Conservation (phyloP, 2,888 invertebrate species). For the Cotesia congregata region DNA sequence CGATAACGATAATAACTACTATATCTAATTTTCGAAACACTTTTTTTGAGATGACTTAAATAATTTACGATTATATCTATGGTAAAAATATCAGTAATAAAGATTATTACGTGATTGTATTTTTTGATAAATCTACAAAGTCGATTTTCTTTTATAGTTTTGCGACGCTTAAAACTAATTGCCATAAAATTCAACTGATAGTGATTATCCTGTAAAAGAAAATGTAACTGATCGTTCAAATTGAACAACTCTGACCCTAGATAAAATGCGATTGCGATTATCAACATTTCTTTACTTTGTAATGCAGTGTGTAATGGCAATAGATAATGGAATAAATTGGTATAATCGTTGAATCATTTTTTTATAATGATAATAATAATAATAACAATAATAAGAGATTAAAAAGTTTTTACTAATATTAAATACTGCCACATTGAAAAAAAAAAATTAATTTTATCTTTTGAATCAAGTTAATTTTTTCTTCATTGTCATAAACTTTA, state of each 20-base stretch:
- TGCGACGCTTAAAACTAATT: neutral
- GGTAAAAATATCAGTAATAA: no score
- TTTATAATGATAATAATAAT: no score
- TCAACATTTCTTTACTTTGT: neutral
- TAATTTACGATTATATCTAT: neutral
- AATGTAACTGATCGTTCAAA: slow-evolving; percentile 13
- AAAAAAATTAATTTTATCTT: no score
- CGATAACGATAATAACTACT: neutral
- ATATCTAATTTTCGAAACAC: neutral
- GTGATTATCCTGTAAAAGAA: neutral
- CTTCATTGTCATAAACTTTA: no score
- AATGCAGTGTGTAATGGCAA: neutral
- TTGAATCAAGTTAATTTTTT: no score
- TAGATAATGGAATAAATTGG: neutral
- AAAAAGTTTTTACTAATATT: no score
- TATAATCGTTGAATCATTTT: no score
- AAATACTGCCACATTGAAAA: no score
- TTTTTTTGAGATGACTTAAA: neutral
- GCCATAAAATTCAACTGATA: neutral
- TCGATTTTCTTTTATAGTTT: neutral
- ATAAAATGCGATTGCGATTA: neutral
- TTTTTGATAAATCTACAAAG: neutral
- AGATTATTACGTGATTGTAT: no score
- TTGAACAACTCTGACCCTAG: neutral
- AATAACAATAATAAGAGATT: no score